These are phyloP conservation scores for Eurystomus gularis DNA, from an alignment of 2,113 vertebrate species.

Conservation along the genomic window DNA sequence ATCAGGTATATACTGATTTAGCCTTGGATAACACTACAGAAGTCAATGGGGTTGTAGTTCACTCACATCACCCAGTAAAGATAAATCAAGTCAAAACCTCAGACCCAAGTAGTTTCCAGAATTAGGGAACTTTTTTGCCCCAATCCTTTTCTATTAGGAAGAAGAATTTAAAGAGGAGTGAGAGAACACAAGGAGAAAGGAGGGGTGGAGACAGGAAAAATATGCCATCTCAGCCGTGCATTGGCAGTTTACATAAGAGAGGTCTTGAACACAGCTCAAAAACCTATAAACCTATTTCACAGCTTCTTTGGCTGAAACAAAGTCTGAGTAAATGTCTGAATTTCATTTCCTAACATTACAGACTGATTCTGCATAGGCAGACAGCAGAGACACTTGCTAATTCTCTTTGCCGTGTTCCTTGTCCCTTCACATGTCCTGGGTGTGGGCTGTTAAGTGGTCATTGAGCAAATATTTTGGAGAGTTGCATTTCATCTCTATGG, in stretches of 20 bases:
- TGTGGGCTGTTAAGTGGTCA: not conserved
- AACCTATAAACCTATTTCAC: not conserved
- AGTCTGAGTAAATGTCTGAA: not conserved
- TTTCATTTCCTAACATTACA: not conserved
- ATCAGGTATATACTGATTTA: not conserved
- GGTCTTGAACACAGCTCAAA: not conserved
- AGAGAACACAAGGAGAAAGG: not conserved
- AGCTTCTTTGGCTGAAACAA: slow-evolving; percentile 12
- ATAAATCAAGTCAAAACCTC: slow-evolving; percentile 29
- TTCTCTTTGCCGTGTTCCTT: not conserved
- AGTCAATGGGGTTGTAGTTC: slow-evolving; percentile 28
- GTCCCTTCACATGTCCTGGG: not conserved
- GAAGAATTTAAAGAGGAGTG: slow-evolving; percentile 1
- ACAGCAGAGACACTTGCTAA: not conserved
- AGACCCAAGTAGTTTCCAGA: not conserved
- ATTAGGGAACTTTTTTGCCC: slow-evolving; percentile 9
- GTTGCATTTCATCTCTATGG: not conserved
- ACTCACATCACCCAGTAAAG: slow-evolving; percentile 43
- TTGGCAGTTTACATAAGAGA: not conserved
- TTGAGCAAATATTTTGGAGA: not conserved
- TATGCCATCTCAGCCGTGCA: not conserved
- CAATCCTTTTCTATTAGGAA: not conserved
- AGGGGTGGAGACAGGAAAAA: not conserved
- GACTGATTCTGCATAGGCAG: not conserved
- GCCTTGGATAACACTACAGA: not conserved